Evolutionary conservation across 2,797 vertebrate genomes (phyloP).

Genomic region (Martes flavigula): DNA sequence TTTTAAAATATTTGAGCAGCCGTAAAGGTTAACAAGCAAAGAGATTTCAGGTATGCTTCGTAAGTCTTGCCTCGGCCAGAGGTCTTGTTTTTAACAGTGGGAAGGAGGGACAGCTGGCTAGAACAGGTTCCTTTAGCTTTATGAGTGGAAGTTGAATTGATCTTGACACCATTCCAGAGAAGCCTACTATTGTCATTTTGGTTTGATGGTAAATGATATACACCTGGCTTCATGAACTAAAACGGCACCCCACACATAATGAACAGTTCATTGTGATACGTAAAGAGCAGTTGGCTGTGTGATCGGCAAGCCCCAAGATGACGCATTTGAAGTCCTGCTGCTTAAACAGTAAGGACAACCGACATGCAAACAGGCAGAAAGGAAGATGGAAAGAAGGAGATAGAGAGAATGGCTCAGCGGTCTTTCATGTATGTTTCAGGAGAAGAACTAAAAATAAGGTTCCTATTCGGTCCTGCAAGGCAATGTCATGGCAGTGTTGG

Average conservation of each 20-base stretch:
- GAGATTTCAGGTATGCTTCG: slow-evolving; percentile 47
- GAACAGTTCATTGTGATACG: neutral
- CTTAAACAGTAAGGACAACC: neutral
- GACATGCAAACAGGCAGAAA: neutral
- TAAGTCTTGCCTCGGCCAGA: slow-evolving; percentile 15
- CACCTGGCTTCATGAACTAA: neutral
- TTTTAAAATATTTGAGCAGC: slow-evolving; percentile 67
- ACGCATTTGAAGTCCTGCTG: neutral
- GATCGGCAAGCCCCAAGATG: neutral
- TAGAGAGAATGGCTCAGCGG: slow-evolving; percentile 24
- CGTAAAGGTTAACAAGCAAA: slow-evolving; percentile 26
- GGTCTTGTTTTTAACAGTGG: slow-evolving; percentile 56
- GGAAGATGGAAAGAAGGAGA: neutral
- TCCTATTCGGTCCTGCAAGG: slow-evolving; percentile 58
- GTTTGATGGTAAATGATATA: slow-evolving; percentile 67
- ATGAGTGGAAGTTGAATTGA: slow-evolving; percentile 45
- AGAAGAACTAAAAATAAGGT: slow-evolving; percentile 72
- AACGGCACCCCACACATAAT: slow-evolving; percentile 41
- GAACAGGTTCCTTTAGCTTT: slow-evolving; percentile 49
- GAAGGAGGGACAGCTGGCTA: slow-evolving; percentile 16
- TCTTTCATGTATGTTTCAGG: slow-evolving; percentile 55
- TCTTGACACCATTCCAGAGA: slow-evolving; percentile 58
- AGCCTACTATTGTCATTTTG: slow-evolving; percentile 63
- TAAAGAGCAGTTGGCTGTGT: slow-evolving; percentile 27
- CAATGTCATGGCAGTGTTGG: slow-evolving; percentile 80